These are phyloP conservation scores for Cotesia chilonis DNA, from an alignment of 1,140 invertebrate species.

Conservation along the genomic window DNA sequence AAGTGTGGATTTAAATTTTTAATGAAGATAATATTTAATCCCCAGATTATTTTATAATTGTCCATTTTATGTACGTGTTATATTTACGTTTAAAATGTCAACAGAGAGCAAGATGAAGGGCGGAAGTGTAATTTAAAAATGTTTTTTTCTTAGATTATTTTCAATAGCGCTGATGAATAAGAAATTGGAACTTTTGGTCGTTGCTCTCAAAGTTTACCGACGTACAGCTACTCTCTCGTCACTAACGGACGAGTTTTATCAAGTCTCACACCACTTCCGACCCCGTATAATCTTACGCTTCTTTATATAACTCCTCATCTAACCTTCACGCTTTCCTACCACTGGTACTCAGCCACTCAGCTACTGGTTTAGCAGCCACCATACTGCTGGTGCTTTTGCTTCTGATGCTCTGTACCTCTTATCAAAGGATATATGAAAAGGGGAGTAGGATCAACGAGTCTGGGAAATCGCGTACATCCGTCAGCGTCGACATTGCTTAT, in stretches of 20 bases:
- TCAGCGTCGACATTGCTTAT: constrained; percentile 27
- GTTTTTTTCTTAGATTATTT: constrained; percentile 38
- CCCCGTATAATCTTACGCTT: constrained; percentile 45
- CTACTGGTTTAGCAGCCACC: too few species aligned
- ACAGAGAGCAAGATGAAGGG: too few species aligned
- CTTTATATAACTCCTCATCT: constrained; percentile 32
- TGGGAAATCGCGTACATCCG: constrained; percentile 27
- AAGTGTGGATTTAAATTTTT: too few species aligned
- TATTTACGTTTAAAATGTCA: too few species aligned
- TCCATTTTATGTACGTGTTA: too few species aligned
- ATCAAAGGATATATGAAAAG: constrained; percentile 22
- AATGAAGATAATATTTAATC: too few species aligned
- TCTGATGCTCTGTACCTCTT: constrained; percentile 9
- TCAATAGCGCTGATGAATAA: constrained; percentile 52
- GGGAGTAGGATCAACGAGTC: constrained; percentile 19
- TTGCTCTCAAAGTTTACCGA: neutral
- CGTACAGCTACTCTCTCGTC: constrained; percentile 4
- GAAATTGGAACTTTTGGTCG: constrained; percentile 40
- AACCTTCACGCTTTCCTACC: constrained; percentile 6
- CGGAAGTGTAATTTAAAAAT: constrained; percentile 43
- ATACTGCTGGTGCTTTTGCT: too few species aligned
- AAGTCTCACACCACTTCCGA: constrained; percentile 33
- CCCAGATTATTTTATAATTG: too few species aligned
- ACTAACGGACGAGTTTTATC: constrained; percentile 44
- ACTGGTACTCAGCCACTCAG: too few species aligned